Evolutionary conservation across 2,113 vertebrate species (phyloP).

Genomic region (Pseudorasbora parva): DNA sequence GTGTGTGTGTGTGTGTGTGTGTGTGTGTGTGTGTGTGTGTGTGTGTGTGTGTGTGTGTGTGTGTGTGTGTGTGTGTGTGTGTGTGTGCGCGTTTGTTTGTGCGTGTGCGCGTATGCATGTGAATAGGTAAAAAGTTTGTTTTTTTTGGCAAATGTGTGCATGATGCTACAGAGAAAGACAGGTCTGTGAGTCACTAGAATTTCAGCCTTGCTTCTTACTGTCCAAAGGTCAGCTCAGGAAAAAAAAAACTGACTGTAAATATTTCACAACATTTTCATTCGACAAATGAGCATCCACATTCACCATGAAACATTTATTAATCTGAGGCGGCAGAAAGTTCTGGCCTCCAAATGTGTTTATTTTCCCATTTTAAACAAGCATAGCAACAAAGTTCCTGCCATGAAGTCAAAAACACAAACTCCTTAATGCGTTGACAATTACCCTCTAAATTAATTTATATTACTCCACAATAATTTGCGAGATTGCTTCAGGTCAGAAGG

Average conservation of each 20-base stretch:
- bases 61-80: no score
- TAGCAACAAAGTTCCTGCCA: conserved; percentile 21
- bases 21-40: not conserved
- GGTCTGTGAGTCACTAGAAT: conserved; percentile 54
- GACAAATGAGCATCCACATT: conserved; percentile 69
- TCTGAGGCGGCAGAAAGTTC: conserved; percentile 54
- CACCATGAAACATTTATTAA: conserved; percentile 65
- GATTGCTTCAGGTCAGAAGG: conserved; percentile 46
- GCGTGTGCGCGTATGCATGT: not conserved
- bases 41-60: not conserved
- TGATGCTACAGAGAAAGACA: conserved; percentile 70
- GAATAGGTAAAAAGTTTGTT: not conserved
- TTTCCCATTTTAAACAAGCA: conserved; percentile 23
- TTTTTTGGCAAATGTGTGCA: not conserved
- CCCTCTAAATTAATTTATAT: conserved; percentile 24
- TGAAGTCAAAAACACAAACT: conserved; percentile 14
- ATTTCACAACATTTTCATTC: conserved; percentile 69
- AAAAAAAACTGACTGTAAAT: conserved; percentile 70
- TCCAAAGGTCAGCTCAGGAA: conserved; percentile 71
- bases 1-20: no score
- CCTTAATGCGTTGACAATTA: conserved; percentile 1
- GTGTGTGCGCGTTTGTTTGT: no score
- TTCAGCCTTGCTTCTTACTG: conserved; percentile 40
- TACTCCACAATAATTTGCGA: conserved; percentile 23
- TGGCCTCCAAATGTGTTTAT: conserved; percentile 32